Conservation (phyloP, 2,113 vertebrate species). For the Rhynchomys soricoides region DNA sequence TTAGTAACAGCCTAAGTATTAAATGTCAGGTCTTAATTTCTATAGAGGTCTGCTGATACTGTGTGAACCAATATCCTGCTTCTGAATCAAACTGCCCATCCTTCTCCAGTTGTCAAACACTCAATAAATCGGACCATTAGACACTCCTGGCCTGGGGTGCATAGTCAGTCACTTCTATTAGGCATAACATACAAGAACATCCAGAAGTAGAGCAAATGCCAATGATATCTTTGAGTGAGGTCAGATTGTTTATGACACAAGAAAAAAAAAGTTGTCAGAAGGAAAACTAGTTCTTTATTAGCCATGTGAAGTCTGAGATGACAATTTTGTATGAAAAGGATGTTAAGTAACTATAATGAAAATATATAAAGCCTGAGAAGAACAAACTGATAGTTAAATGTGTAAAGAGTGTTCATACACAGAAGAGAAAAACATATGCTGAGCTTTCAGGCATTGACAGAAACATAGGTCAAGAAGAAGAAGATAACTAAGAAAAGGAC, state of each 20-base stretch:
- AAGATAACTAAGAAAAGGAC: background rate
- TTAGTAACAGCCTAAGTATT: background rate
- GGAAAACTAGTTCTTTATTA: background rate
- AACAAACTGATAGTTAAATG: constrained; percentile 8
- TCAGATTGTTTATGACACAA: background rate
- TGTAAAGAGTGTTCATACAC: background rate
- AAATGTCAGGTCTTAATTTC: background rate
- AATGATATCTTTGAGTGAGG: background rate
- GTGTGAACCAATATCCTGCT: background rate
- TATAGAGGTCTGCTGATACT: background rate
- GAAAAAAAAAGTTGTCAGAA: background rate
- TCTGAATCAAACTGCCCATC: background rate
- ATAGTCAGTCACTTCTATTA: background rate
- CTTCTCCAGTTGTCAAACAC: background rate
- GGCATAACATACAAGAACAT: background rate
- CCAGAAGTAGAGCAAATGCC: background rate
- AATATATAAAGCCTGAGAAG: background rate
- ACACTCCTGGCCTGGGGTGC: background rate
- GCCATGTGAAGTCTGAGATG: background rate
- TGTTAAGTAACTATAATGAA: background rate
- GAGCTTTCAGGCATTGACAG: background rate
- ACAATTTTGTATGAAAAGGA: background rate
- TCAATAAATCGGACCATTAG: background rate
- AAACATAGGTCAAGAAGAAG: background rate
- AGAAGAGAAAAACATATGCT: background rate